Evolutionary conservation across 1,140 invertebrate species (phyloP).

Genomic region (Ceratoteleas bidentatus): DNA sequence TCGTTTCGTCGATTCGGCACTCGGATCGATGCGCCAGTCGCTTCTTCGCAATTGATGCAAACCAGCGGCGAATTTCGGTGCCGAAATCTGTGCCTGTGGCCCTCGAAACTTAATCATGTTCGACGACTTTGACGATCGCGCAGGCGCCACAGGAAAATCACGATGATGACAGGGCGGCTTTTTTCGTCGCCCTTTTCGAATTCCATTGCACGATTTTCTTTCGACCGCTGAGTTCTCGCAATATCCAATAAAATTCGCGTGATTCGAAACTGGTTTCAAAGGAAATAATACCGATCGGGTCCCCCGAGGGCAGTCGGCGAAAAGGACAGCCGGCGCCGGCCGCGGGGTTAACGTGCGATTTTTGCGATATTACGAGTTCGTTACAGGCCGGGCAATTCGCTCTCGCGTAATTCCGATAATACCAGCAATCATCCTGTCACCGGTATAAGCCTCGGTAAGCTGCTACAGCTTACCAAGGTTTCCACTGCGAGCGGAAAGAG

Average conservation of each 20-base stretch:
- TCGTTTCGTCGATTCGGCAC: no score
- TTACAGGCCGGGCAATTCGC: conserved; percentile 74
- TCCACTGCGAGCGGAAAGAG: conserved; percentile 66
- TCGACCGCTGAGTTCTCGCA: conserved; percentile 41
- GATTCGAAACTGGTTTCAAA: conserved; percentile 58
- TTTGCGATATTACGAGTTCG: conserved; percentile 76
- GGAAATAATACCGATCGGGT: conserved; percentile 60
- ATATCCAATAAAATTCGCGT: conserved; percentile 56
- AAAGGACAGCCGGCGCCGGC: conserved; percentile 50
- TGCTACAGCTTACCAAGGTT: conserved; percentile 71
- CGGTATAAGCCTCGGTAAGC: conserved; percentile 77
- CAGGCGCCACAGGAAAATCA: no score
- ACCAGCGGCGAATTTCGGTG: conserved; percentile 19
- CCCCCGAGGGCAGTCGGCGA: conserved; percentile 43
- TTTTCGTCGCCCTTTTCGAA: conserved; percentile 25
- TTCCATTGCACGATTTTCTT: conserved; percentile 46
- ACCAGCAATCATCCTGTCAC: conserved; percentile 79
- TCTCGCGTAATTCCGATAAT: conserved; percentile 78
- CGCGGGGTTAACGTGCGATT: conserved; percentile 72
- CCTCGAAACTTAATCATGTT: no score
- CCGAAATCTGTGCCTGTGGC: no score
- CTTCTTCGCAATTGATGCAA: no score
- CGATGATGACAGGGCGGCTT: no score
- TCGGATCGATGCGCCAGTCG: no score
- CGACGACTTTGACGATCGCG: no score